Evolutionary conservation across 2,113 vertebrate genomes (phyloP).

Genomic region (Mesocricetus auratus): DNA sequence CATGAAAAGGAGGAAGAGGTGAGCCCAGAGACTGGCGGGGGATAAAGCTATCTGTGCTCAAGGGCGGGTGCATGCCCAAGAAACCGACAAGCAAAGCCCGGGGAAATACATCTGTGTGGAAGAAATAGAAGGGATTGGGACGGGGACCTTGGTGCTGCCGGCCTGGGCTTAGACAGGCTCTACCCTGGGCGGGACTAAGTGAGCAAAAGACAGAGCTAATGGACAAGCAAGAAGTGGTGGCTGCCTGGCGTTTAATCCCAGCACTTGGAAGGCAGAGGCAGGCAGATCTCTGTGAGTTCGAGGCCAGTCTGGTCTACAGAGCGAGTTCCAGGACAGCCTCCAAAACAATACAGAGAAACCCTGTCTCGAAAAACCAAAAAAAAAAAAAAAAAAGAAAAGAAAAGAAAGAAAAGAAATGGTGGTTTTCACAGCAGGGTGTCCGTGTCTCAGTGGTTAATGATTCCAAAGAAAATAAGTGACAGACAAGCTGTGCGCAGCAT

Average conservation of each 20-base stretch:
- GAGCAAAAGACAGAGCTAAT: neutral
- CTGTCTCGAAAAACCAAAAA: too few relatives aligned
- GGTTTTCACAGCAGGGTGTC: neutral
- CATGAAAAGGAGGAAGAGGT: neutral
- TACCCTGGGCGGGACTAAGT: neutral
- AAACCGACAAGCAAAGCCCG: neutral
- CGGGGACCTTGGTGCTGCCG: neutral
- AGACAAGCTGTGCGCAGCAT: neutral
- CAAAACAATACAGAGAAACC: too few relatives aligned
- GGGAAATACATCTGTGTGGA: neutral
- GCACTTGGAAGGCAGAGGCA: too few relatives aligned
- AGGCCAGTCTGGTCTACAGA: too few relatives aligned
- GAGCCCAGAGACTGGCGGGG: neutral
- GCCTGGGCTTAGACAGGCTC: neutral
- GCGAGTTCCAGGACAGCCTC: too few relatives aligned
- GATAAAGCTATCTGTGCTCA: neutral
- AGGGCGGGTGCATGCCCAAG: neutral
- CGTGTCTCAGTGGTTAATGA: neutral
- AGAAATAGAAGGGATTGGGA: neutral
- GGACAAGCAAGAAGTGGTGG: neutral
- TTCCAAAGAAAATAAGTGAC: neutral
- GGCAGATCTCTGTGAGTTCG: too few relatives aligned
- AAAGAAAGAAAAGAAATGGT: neutral
- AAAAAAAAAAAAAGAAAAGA: too few relatives aligned
- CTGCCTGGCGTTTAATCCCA: too few relatives aligned